Evolutionary conservation across 2,113 vertebrate species (phyloP).

Genomic region (Hassar affinis): DNA sequence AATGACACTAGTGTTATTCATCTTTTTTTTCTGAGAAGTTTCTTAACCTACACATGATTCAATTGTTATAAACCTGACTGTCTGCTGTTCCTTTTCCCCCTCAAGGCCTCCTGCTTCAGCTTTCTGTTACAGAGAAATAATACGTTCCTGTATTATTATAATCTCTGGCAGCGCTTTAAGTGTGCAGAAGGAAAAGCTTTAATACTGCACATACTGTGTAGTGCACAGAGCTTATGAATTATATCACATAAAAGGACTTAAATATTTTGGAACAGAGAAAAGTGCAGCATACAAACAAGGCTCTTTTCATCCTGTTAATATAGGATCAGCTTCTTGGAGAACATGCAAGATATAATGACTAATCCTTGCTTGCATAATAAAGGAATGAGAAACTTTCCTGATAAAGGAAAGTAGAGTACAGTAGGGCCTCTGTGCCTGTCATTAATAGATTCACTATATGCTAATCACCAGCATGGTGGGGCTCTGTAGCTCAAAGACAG

Average conservation of each 20-base stretch:
- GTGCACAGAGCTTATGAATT: neutral
- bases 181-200: neutral
- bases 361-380: no score
- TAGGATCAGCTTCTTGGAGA: neutral
- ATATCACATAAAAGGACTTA: neutral
- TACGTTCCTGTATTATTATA: neutral
- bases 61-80: neutral
- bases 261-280: neutral
- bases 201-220: neutral
- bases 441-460: neutral
- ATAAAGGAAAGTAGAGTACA: no score
- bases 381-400: neutral
- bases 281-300: neutral
- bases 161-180: neutral
- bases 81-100: neutral
- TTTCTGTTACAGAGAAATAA: neutral
- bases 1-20: neutral
- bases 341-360: neutral
- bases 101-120: neutral
- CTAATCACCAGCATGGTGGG: neutral
- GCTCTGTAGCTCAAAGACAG: neutral
- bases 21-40: neutral
- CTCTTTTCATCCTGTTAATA: neutral
- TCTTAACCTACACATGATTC: neutral
- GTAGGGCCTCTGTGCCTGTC: conserved; percentile 1